A percentile compares a stretch with the other conserved stretches of the same genome.
These are phyloP conservation scores for Drosophila phalerata DNA, from an alignment of 2,888 invertebrate species.

Conservation along the genomic window DNA sequence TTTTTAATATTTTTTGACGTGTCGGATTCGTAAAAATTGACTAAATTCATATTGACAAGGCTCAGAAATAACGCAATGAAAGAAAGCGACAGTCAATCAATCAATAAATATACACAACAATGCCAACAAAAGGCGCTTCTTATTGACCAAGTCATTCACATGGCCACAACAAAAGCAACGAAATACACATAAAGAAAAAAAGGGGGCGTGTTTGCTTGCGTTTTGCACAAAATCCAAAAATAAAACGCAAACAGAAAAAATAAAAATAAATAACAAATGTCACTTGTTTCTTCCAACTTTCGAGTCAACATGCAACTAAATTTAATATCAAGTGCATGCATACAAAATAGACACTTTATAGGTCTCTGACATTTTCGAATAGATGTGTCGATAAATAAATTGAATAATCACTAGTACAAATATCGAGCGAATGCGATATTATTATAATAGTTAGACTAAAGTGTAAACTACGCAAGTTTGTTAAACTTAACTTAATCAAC, in stretches of 20 bases:
- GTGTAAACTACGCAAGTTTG: no score
- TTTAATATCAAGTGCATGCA: conserved; percentile 44
- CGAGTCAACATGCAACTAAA: conserved; percentile 50
- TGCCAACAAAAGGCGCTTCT: conserved; percentile 33
- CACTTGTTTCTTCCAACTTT: conserved; percentile 13
- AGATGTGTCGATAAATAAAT: conserved; percentile 12
- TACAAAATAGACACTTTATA: conserved; percentile 3
- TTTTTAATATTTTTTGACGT: conserved; percentile 43
- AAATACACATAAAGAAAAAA: conserved; percentile 19
- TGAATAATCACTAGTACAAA: conserved; percentile 29
- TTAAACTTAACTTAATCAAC: no score
- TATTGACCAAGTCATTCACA: conserved; percentile 58
- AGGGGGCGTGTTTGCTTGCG: conserved; percentile 48
- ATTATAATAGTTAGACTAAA: not conserved
- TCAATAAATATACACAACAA: conserved; percentile 8
- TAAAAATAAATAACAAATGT: conserved; percentile 33
- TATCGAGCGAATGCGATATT: conserved; percentile 18
- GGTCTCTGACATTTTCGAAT: conserved; percentile 26
- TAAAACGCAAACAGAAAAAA: conserved; percentile 20
- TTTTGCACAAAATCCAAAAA: conserved; percentile 34
- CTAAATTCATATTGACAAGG: conserved; percentile 36
- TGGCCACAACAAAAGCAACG: conserved; percentile 27
- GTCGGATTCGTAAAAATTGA: conserved; percentile 60
- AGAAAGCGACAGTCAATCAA: conserved; percentile 41
- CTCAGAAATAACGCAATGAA: conserved; percentile 11